A percentile compares a stretch with the other conserved stretches of the same genome.
Evolutionary conservation across 2,113 vertebrate species (phyloP).

Genomic region (Oreotragus oreotragus): DNA sequence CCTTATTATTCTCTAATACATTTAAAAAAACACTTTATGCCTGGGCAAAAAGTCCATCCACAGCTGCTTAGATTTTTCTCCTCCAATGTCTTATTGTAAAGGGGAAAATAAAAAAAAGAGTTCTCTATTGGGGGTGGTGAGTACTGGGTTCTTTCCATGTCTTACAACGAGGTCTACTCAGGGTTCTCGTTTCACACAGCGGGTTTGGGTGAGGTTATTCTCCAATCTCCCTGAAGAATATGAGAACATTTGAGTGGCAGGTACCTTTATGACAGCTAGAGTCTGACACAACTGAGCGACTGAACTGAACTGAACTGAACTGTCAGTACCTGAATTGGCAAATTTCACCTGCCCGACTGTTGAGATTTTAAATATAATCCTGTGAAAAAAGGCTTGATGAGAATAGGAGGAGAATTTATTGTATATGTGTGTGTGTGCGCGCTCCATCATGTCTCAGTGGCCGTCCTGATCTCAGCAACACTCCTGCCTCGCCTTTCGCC

Average conservation of each 20-base stretch:
- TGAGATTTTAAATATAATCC: not conserved
- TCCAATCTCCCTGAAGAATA: accelerated
- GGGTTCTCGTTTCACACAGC: not conserved
- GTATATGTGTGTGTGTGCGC: not conserved
- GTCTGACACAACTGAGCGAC: accelerated
- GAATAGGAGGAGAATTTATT: not conserved
- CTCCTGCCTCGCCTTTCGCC: no score
- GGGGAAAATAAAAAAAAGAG: accelerated
- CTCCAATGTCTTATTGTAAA: not conserved
- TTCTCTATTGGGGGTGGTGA: no score
- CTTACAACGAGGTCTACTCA: not conserved
- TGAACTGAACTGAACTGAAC: not conserved
- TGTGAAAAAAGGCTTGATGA: not conserved
- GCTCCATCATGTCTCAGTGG: not conserved
- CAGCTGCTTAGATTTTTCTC: not conserved
- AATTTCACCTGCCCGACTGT: not conserved
- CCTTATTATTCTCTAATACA: not conserved
- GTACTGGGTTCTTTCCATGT: not conserved
- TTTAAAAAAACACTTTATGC: not conserved
- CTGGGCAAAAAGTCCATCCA: not conserved
- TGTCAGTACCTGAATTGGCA: not conserved
- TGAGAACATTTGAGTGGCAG: not conserved
- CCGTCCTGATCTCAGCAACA: no score
- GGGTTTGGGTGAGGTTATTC: no score
- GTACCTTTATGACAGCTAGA: not conserved